Evolutionary conservation across 2,888 invertebrate species (phyloP).

Genomic region (Thelaira solivaga): DNA sequence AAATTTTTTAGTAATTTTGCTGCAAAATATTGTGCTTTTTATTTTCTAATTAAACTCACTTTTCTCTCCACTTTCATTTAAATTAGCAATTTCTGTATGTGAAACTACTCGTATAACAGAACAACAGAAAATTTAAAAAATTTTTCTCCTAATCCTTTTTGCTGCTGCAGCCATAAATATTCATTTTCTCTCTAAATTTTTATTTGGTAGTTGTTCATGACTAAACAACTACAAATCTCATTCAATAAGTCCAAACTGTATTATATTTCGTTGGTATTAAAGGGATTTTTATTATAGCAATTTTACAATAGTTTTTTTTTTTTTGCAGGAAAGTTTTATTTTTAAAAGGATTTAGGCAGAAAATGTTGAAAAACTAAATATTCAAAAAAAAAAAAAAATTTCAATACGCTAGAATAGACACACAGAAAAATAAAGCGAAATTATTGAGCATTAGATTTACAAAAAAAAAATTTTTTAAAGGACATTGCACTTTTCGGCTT

Average conservation of each 20-base stretch:
- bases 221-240: slow-evolving; percentile 34
- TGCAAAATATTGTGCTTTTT: background rate
- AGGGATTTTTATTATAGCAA: slow-evolving; percentile 49
- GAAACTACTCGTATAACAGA: too few relatives aligned
- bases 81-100: background rate
- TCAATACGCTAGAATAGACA: too few relatives aligned
- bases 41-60: background rate
- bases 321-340: background rate
- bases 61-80: background rate
- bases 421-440: too few relatives aligned
- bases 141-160: slow-evolving; percentile 47
- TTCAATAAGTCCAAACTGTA: slow-evolving; percentile 13
- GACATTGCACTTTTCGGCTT: too few relatives aligned
- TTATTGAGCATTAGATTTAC: too few relatives aligned
- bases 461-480: too few relatives aligned
- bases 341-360: slow-evolving; percentile 31
- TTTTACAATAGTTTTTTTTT: slow-evolving; percentile 23
- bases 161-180: slow-evolving; percentile 58
- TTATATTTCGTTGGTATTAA: slow-evolving; percentile 26
- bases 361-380: slow-evolving; percentile 14
- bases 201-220: slow-evolving; percentile 52
- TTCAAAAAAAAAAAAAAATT: background rate
- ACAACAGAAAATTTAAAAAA: too few relatives aligned
- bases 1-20: slow-evolving; percentile 11
- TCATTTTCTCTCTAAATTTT: slow-evolving; percentile 55